These are phyloP conservation scores for Anguilla japonica DNA, from an alignment of 2,113 vertebrate genomes.

Conservation along the genomic window DNA sequence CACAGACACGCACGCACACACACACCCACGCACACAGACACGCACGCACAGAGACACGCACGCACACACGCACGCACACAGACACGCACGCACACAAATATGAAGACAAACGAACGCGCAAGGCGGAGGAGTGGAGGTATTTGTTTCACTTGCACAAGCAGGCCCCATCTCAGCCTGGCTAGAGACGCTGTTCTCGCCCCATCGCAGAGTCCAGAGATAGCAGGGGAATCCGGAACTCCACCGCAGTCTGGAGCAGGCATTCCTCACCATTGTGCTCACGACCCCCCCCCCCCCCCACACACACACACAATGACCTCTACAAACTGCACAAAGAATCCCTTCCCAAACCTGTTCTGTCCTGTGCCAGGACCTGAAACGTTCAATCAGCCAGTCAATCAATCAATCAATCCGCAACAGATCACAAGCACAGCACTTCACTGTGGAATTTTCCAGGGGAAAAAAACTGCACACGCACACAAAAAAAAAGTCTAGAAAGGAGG, in stretches of 20 bases:
- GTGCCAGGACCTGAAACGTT: neutral
- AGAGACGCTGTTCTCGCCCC: conserved; percentile 58
- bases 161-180: conserved; percentile 33
- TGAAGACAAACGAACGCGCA: too few species aligned
- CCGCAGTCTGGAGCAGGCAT: conserved; percentile 58
- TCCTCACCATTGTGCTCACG: conserved; percentile 55
- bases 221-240: conserved; percentile 42
- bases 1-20: too few species aligned
- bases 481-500: too few species aligned
- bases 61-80: too few species aligned
- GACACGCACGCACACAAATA: too few species aligned
- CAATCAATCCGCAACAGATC: neutral
- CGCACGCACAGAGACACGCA: too few species aligned
- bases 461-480: neutral
- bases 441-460: neutral
- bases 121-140: neutral
- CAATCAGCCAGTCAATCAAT: neutral
- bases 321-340: neutral
- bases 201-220: conserved; percentile 60
- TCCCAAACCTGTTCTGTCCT: neutral
- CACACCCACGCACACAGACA: too few species aligned
- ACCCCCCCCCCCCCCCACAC: too few species aligned
- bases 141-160: neutral
- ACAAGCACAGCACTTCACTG: neutral
- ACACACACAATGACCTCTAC: neutral